Evolutionary conservation across 2,888 invertebrate genomes (phyloP).

Genomic region (Epirrhoe tristata): DNA sequence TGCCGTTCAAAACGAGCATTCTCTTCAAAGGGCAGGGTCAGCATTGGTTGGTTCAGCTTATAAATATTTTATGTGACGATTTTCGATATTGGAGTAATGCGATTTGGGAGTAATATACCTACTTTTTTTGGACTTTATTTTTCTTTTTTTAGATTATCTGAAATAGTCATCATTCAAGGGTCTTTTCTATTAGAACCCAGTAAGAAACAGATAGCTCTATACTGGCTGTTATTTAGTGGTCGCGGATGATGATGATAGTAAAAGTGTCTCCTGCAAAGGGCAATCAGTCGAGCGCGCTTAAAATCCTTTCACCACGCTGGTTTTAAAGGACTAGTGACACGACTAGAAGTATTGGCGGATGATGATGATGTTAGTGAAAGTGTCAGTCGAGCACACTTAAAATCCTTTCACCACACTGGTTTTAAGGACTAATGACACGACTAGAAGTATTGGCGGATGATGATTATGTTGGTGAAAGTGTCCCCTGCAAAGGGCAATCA

Average conservation of each 20-base stretch:
- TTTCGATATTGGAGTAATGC: slow-evolving; percentile 73
- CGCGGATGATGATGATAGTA: background rate
- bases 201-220: too few species aligned
- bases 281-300: too few species aligned
- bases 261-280: background rate
- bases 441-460: too few species aligned
- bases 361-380: too few species aligned
- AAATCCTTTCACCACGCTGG: too few species aligned
- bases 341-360: too few species aligned
- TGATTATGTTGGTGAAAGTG: background rate
- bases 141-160: slow-evolving; percentile 8
- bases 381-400: too few species aligned
- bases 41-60: slow-evolving; percentile 48
- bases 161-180: background rate
- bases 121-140: slow-evolving; percentile 35
- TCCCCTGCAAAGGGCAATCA: slow-evolving; percentile 45
- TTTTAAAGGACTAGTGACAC: too few species aligned
- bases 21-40: slow-evolving; percentile 49
- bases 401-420: too few species aligned
- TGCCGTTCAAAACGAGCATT: slow-evolving; percentile 30
- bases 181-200: too few species aligned
- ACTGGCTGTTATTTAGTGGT: too few species aligned
- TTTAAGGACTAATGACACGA: too few species aligned
- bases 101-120: slow-evolving; percentile 71
- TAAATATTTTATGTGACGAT: slow-evolving; percentile 79